Conservation (phyloP, 1,140 invertebrate genomes). For the Rhizoglyphus robini region DNA sequence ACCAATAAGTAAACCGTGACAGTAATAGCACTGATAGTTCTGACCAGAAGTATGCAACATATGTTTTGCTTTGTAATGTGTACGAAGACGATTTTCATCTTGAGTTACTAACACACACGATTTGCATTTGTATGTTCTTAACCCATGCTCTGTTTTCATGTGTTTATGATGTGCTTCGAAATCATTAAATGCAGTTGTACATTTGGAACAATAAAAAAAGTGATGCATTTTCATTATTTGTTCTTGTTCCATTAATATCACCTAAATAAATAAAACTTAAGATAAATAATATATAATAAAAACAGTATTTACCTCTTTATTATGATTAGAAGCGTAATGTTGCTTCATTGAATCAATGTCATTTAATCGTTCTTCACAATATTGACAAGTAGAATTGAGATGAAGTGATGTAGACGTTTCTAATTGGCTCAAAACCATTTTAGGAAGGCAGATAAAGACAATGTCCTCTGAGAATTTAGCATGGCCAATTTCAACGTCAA, state of each 20-base stretch:
- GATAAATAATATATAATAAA: neutral
- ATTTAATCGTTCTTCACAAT: conserved; percentile 25
- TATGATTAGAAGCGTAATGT: conserved; percentile 27
- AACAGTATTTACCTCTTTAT: conserved; percentile 24
- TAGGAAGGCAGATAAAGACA: conserved; percentile 29
- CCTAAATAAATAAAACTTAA: neutral
- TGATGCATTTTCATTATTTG: conserved; percentile 23
- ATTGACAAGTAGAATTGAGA: conserved; percentile 28
- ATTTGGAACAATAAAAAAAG: conserved; percentile 28
- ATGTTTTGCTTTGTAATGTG: conserved; percentile 29
- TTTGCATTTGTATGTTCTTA: conserved; percentile 29
- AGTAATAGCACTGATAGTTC: conserved; percentile 29
- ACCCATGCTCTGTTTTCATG: conserved; percentile 28
- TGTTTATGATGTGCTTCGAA: conserved; percentile 28
- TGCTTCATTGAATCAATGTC: conserved; percentile 27
- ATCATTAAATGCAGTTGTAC: conserved; percentile 24
- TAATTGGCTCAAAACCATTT: conserved; percentile 17
- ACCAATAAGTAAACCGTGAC: conserved; percentile 28
- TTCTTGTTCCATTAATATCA: conserved; percentile 23
- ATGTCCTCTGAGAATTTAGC: conserved; percentile 29
- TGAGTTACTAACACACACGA: conserved; percentile 28
- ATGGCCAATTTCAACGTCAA: conserved; percentile 25
- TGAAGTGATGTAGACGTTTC: conserved; percentile 22
- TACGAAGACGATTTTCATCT: conserved; percentile 26
- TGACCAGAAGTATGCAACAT: conserved; percentile 27